A percentile compares a stretch with the other conserved stretches of the same genome.
These are phyloP conservation scores for Oryzias dopingdopingensis DNA, from an alignment of 2,797 vertebrate genomes.

Conservation along the genomic window DNA sequence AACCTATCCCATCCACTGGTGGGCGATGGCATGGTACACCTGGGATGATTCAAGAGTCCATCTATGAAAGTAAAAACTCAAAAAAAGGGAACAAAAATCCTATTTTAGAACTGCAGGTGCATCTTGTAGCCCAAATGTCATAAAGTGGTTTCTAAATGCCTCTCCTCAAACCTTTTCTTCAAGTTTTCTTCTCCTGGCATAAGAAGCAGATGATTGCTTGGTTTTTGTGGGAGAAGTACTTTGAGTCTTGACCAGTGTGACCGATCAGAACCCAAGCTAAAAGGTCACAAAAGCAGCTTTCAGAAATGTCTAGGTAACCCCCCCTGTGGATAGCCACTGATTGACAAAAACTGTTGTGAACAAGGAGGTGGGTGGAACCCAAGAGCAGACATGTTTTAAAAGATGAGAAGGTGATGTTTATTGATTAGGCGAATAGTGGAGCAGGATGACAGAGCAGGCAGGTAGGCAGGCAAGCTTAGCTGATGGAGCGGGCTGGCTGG, in stretches of 20 bases:
- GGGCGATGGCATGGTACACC: background rate
- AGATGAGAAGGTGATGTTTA: too few species aligned
- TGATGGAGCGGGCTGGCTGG: too few species aligned
- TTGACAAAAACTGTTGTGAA: background rate
- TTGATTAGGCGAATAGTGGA: too few species aligned
- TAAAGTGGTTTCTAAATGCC: background rate
- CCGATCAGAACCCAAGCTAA: slow-evolving; percentile 9
- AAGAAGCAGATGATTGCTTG: background rate
- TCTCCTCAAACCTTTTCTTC: background rate
- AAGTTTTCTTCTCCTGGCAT: background rate
- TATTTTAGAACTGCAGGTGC: background rate
- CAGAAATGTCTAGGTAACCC: background rate
- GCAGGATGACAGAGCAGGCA: too few species aligned
- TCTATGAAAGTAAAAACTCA: too few species aligned
- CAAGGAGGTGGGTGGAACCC: too few species aligned
- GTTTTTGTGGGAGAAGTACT: background rate
- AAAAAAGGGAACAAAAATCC: too few species aligned
- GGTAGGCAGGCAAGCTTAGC: too few species aligned
- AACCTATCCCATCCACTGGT: too few species aligned
- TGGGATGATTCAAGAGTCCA: too few species aligned
- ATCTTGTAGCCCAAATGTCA: background rate
- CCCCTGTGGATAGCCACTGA: background rate
- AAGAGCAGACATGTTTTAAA: too few species aligned
- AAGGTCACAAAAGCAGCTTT: slow-evolving; percentile 7
- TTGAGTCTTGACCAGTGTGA: slow-evolving; percentile 14